These are phyloP conservation scores for Dysidea cf. avara DNA, from an alignment of 37 sponge, comb jelly and placozoan species.

Conservation along the genomic window DNA sequence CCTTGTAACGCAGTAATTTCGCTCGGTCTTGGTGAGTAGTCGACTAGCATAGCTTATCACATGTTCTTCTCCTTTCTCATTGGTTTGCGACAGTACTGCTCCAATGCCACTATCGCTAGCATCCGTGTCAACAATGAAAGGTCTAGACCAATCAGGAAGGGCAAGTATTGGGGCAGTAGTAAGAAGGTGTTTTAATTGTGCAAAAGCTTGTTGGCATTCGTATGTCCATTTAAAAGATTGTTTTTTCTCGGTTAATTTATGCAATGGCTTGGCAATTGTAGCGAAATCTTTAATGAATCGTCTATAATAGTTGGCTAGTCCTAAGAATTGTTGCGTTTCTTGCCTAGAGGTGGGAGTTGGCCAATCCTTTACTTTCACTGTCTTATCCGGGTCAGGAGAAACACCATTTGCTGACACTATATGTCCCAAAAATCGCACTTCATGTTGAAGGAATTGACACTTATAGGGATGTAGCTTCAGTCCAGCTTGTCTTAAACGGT, in stretches of 20 bases:
- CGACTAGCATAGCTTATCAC: no score
- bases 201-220: constrained; percentile 29
- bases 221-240: constrained; percentile 10
- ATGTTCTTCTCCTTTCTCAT: no score
- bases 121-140: no score
- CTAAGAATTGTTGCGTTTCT: constrained; percentile 10
- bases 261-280: constrained; percentile 33
- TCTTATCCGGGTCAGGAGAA: no score
- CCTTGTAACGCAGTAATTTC: no score
- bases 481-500: constrained; percentile 6
- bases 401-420: constrained; percentile 15
- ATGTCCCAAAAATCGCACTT: constrained; percentile 34
- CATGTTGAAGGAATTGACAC: constrained; percentile 1
- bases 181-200: constrained; percentile 8
- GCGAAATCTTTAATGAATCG: no score
- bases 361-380: constrained; percentile 17
- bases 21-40: no score
- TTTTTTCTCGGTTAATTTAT: constrained; percentile 9
- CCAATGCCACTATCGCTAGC: no score
- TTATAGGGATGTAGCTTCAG: constrained; percentile 11
- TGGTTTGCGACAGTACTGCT: no score
- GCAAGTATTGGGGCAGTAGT: constrained; percentile 32
- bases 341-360: constrained; percentile 22
- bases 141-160: no score
- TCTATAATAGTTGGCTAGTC: no score